A percentile compares a stretch with the other conserved stretches of the same genome.
phyloP scores from a whole-genome alignment of 2,797 vertebrate species.

The Philypnodon macrostomus region DNA sequence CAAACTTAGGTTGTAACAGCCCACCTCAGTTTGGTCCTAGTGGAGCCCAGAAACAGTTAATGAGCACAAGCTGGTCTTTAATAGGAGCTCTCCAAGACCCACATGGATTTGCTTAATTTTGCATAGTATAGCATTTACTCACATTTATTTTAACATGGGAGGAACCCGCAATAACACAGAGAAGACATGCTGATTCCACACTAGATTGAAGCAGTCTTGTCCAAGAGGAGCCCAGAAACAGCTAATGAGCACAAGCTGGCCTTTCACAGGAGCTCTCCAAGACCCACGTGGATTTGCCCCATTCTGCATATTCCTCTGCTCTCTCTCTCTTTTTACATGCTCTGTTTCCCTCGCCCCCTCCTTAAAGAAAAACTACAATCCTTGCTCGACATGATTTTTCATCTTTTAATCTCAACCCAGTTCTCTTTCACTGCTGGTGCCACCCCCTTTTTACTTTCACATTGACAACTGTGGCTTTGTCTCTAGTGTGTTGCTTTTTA shows the following conservation, averaged over 20 bases:
- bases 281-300: conserved; percentile 38
- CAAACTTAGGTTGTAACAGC: too few species aligned
- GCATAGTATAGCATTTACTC: too few species aligned
- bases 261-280: conserved; percentile 52
- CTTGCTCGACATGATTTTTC: conserved; percentile 37
- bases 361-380: conserved; percentile 25
- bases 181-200: too few species aligned
- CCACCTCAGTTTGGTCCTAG: too few species aligned
- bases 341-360: conserved; percentile 18
- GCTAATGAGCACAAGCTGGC: conserved; percentile 71
- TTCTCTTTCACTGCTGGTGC: conserved; percentile 20
- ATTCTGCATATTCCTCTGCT: conserved; percentile 14
- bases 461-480: conserved; percentile 57
- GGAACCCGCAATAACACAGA: too few species aligned
- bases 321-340: conserved; percentile 13
- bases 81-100: too few species aligned
- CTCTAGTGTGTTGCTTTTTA: conserved; percentile 35
- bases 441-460: conserved; percentile 14
- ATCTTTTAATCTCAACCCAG: conserved; percentile 42
- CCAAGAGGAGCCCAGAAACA: conserved; percentile 54
- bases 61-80: conserved; percentile 63
- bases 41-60: conserved; percentile 68
- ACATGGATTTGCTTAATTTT: too few species aligned
- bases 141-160: too few species aligned
- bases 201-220: too few species aligned